Conservation (phyloP, 2,888 invertebrate genomes). For the Callyntrura sp. region DNA sequence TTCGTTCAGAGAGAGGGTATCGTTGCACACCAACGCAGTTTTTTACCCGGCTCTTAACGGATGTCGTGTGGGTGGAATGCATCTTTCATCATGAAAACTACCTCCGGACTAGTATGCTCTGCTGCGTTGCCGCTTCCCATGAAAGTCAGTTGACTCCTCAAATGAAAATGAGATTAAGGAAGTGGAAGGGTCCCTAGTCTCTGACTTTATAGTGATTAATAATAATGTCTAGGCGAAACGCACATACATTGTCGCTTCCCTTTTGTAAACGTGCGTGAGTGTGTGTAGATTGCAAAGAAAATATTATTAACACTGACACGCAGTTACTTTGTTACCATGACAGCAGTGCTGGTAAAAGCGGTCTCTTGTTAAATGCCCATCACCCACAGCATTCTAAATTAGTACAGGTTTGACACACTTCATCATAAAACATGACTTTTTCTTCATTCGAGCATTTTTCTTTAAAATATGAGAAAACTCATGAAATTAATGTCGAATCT, state of each 20-base stretch:
- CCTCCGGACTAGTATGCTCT: constrained; percentile 3
- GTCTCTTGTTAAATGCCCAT: no score
- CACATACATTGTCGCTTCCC: neutral
- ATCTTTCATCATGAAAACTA: neutral
- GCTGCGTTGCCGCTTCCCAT: neutral
- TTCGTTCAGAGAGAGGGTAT: neutral
- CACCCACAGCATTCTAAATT: neutral
- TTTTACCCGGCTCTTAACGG: neutral
- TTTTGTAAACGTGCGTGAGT: neutral
- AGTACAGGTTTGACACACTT: neutral
- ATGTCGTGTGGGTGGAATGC: constrained; percentile 3
- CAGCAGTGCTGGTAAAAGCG: neutral
- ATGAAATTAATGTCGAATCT: neutral
- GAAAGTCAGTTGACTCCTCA: constrained; percentile 21
- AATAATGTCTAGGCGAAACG: neutral
- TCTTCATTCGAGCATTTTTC: neutral
- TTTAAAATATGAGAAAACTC: neutral
- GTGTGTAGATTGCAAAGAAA: neutral
- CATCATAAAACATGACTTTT: no score
- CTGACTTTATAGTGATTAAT: constrained; percentile 26
- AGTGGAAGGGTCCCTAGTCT: constrained; percentile 47
- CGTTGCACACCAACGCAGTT: no score
- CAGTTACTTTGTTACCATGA: no score
- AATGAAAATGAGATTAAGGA: constrained; percentile 52
- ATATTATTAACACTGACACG: neutral